A percentile compares a stretch with the other conserved stretches of the same genome.
Conservation (phyloP, 2,797 vertebrate species). For the Pogoniulus pusillus region DNA sequence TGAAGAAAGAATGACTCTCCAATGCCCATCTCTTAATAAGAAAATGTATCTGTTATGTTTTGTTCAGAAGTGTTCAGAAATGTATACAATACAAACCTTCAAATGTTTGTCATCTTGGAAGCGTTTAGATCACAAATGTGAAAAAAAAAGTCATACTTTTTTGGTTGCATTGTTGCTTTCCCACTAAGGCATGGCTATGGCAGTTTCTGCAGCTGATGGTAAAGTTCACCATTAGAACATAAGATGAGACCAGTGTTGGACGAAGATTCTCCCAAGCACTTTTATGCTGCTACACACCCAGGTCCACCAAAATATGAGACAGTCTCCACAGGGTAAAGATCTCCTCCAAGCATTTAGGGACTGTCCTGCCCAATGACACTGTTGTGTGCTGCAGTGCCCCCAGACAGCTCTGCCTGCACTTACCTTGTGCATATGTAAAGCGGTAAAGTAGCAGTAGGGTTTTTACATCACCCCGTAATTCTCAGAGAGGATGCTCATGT, state of each 20-base stretch:
- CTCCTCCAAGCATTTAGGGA: neutral
- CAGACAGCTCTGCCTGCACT: neutral
- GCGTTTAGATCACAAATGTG: neutral
- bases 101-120: neutral
- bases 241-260: neutral
- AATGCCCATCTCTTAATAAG: neutral
- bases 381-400: no score
- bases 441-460: neutral
- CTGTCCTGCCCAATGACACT: neutral
- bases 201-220: neutral
- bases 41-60: neutral
- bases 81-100: neutral
- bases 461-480: neutral
- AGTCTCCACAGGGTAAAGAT: neutral
- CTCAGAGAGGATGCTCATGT: neutral
- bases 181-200: neutral
- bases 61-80: neutral
- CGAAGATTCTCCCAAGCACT: neutral
- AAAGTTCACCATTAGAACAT: neutral
- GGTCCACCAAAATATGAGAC: neutral
- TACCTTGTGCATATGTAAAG: neutral
- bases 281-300: neutral
- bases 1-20: neutral
- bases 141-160: neutral
- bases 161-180: neutral